phyloP scores from a whole-genome alignment of 2,888 invertebrate species.

The Anoncus sp. region DNA sequence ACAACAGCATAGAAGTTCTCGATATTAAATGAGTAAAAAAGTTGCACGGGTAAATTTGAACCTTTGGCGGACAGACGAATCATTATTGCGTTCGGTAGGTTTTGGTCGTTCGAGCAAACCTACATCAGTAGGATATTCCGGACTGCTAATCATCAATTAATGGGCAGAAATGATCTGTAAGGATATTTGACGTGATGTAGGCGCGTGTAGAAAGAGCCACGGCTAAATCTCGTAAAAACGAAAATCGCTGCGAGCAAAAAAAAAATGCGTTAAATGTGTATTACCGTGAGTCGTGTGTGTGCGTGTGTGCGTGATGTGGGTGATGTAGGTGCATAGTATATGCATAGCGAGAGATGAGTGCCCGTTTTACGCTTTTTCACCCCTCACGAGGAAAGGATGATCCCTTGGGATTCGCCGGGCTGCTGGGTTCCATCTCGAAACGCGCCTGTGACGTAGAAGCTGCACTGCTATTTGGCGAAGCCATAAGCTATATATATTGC shows the following conservation, averaged over 20 bases:
- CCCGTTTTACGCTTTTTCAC: background rate
- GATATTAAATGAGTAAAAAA: too few relatives aligned
- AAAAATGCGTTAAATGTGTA: background rate
- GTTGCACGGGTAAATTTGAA: too few relatives aligned
- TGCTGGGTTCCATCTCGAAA: conserved; percentile 13
- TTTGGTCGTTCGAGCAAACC: too few relatives aligned
- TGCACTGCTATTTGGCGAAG: conserved; percentile 6
- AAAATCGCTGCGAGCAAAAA: background rate
- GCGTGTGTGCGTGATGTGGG: background rate
- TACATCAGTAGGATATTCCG: conserved; percentile 13
- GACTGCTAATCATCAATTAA: conserved; percentile 28
- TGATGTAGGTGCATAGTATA: too few relatives aligned
- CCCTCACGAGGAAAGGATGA: conserved; percentile 22
- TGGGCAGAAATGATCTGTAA: background rate
- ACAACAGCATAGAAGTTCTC: too few relatives aligned
- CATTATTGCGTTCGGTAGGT: too few relatives aligned
- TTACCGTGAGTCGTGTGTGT: background rate
- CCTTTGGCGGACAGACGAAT: too few relatives aligned
- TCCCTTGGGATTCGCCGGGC: conserved; percentile 24
- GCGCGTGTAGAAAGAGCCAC: background rate
- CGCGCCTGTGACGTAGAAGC: conserved; percentile 4
- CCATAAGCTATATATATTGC: background rate
- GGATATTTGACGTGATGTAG: background rate
- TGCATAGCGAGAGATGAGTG: too few relatives aligned
- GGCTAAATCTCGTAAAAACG: conserved; percentile 16